Conservation (phyloP, 2,797 vertebrate genomes). For the Periparus ater region DNA sequence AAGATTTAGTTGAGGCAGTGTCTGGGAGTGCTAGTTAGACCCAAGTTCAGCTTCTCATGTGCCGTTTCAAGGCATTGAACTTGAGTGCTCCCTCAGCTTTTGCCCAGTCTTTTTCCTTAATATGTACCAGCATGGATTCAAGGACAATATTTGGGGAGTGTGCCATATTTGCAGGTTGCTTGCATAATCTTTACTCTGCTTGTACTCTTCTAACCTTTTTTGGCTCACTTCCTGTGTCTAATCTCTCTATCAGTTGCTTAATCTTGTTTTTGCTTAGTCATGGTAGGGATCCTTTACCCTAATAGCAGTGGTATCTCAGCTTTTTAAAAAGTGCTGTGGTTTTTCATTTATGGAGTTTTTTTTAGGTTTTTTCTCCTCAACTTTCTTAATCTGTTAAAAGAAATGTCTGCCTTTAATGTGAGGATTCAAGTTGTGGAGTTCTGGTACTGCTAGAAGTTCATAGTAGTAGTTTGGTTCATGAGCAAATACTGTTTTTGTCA, state of each 20-base stretch:
- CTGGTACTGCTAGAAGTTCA: neutral
- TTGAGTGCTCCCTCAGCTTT: neutral
- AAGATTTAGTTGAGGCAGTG: neutral
- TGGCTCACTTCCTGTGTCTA: neutral
- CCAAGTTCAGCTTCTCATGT: neutral
- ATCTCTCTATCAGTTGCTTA: conserved; percentile 23
- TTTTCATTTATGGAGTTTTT: neutral
- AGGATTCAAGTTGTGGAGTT: neutral
- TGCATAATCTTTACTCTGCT: conserved; percentile 31
- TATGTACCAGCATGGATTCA: neutral
- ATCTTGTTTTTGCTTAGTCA: conserved; percentile 71
- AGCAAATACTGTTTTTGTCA: neutral
- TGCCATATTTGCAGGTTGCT: neutral
- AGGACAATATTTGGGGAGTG: conserved; percentile 19
- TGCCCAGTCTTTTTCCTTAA: neutral
- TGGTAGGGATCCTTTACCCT: neutral
- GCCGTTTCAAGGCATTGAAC: neutral
- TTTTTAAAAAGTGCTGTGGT: neutral
- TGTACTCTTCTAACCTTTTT: conserved; percentile 21
- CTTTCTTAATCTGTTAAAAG: neutral
- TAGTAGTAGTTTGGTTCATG: neutral
- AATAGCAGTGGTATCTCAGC: neutral
- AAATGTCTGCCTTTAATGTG: neutral
- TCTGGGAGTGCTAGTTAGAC: neutral
- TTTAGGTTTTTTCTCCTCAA: neutral